Evolutionary conservation across 2,113 vertebrate genomes (phyloP).

Genomic region (Eulemur macaco): DNA sequence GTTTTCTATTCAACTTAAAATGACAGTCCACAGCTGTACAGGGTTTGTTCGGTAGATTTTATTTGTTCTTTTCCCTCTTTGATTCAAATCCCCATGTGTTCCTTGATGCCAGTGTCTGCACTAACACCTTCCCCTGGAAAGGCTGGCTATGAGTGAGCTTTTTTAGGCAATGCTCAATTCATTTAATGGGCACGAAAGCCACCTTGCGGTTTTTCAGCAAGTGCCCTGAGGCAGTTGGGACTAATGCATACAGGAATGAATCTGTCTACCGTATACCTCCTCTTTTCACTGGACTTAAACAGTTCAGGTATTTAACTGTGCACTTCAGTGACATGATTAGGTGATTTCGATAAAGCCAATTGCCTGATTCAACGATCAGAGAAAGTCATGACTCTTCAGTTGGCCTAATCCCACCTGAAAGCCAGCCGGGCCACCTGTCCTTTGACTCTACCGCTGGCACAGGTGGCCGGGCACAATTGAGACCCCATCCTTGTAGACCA

Average conservation of each 20-base stretch:
- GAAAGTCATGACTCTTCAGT: background rate
- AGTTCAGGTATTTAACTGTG: background rate
- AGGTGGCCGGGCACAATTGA: background rate
- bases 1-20: slow-evolving; percentile 39
- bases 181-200: background rate
- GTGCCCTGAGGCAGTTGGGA: background rate
- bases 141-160: background rate
- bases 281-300: background rate
- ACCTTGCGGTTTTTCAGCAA: background rate
- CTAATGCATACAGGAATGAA: background rate
- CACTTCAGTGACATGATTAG: background rate
- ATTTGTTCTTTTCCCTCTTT: slow-evolving; percentile 41
- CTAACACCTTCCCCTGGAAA: background rate
- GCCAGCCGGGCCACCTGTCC: background rate
- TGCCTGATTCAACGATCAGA: background rate
- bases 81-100: slow-evolving; percentile 23
- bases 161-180: background rate
- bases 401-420: background rate
- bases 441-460: background rate
- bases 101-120: background rate
- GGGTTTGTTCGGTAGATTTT: background rate
- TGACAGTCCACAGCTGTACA: background rate
- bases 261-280: background rate
- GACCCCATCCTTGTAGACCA: background rate
- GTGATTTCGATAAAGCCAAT: background rate